Base-by-base conservation (phyloP, 2,888 invertebrate species). In the Calameuta idolon region DNA sequence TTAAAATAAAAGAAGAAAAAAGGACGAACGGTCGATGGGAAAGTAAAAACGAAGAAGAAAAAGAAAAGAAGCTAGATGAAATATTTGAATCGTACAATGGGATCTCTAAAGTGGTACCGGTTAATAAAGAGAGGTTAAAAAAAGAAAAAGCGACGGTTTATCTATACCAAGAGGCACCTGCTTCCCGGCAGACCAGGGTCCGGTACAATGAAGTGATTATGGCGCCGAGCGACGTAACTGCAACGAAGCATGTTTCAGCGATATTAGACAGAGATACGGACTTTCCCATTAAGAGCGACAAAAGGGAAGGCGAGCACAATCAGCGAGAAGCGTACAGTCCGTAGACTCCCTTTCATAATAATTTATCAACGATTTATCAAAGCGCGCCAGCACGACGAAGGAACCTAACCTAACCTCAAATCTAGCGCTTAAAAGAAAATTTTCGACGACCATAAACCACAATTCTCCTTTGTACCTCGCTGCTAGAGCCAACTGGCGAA, bases 201-300 rank as follows among this genome's bases (percentile, higher is more conserved):
- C 31, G 71, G 71, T 5, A 71, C 71, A 71, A 71, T 71, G 71
- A 71, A 71, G 71, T 71, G 71, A 71, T 71, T 71, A 71, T 74
- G 12, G 74, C 30, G 74, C 34, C 37, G 34, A 34, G 34, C 74
- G 12, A 30, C 74, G 74, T 74, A 35, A 74, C 69, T 69, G 69
- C 71, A 77, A 80, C 15, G 33, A 81, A 23, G 69, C 37, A 12
- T 75, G 40, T 78, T 74, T 78, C 78, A 75, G 75, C 75, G 78
- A 78, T 78, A 75, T 78, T 78, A 31, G 34, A 34, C 31, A 34
- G 75, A 73, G 78, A 78, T 78, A 78, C 40, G 75, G 74, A 12
- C 71, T 35, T 35, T 75, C 71, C 78, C 78, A 55, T 75, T 78
- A 75, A 78, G 69, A 37, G 35, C 35, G 75, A 78, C 78, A 78